These are phyloP conservation scores for Ostrea edulis DNA, from an alignment of 1,140 invertebrate species.

Conservation along the genomic window DNA sequence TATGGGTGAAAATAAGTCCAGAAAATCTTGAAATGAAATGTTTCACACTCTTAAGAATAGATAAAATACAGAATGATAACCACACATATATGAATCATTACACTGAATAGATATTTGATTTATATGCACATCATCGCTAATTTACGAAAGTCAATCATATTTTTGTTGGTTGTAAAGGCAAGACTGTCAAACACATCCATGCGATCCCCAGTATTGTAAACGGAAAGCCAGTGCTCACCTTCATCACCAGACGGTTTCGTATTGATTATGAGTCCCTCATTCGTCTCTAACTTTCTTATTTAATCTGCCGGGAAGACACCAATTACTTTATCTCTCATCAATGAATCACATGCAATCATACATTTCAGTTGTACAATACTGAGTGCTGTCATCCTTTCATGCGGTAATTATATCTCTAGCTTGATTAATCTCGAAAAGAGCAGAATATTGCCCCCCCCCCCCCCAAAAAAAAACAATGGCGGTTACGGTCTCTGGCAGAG, in stretches of 20 bases:
- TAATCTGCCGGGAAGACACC: neutral
- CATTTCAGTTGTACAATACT: neutral
- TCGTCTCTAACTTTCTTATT: neutral
- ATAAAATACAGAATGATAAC: conserved; percentile 53
- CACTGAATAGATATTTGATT: conserved; percentile 30
- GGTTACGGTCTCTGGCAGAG: neutral
- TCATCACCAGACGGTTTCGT: neutral
- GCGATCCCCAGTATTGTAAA: too few relatives aligned
- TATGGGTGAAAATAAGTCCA: conserved; percentile 26
- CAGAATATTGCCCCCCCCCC: neutral
- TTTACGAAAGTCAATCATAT: too few relatives aligned
- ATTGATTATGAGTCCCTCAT: neutral
- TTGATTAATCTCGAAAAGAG: conserved; percentile 9
- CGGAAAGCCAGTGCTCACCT: too few relatives aligned
- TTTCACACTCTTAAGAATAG: conserved; percentile 31
- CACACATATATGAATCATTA: conserved; percentile 42
- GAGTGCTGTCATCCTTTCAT: too few relatives aligned
- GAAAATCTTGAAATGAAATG: conserved; percentile 36
- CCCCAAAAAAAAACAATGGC: too few relatives aligned
- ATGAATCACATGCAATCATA: neutral
- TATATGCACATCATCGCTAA: neutral
- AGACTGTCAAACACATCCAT: too few relatives aligned
- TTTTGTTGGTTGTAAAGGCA: too few relatives aligned
- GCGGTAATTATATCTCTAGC: neutral
- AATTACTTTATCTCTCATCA: neutral